These are phyloP conservation scores for Pentalonia nigronervosa DNA, from an alignment of 1,140 invertebrate genomes.

Conservation along the genomic window DNA sequence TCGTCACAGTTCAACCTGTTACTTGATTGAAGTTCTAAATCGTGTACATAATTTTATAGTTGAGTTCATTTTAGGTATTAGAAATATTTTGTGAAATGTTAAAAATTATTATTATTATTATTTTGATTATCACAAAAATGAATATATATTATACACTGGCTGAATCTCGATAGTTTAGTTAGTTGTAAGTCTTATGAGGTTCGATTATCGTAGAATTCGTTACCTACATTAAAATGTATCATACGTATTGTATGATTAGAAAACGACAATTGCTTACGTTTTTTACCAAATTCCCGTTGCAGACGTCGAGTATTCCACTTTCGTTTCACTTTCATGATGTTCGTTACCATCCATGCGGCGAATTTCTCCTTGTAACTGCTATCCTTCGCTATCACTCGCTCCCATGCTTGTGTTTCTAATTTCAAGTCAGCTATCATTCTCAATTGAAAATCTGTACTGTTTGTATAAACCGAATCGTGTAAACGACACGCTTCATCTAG, in stretches of 20 bases:
- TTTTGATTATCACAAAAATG: no score
- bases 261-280: not conserved
- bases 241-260: not conserved
- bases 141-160: no score
- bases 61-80: not conserved
- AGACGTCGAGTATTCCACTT: conserved; percentile 22
- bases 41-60: no score
- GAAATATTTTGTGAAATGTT: not conserved
- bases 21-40: no score
- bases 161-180: not conserved
- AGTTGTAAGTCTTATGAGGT: not conserved
- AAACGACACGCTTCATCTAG: conserved; percentile 33
- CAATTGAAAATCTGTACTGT: not conserved
- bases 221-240: not conserved
- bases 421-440: conserved; percentile 32
- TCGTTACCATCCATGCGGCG: conserved; percentile 62
- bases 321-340: conserved; percentile 62
- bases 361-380: conserved; percentile 62
- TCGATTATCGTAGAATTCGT: not conserved
- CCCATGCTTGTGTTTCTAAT: conserved; percentile 35
- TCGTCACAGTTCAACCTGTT: not conserved
- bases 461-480: conserved; percentile 29
- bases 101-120: no score
- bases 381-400: conserved; percentile 61
- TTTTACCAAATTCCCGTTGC: not conserved